phyloP scores from a whole-genome alignment of 2,797 vertebrate genomes.

The Danio kyathit region DNA sequence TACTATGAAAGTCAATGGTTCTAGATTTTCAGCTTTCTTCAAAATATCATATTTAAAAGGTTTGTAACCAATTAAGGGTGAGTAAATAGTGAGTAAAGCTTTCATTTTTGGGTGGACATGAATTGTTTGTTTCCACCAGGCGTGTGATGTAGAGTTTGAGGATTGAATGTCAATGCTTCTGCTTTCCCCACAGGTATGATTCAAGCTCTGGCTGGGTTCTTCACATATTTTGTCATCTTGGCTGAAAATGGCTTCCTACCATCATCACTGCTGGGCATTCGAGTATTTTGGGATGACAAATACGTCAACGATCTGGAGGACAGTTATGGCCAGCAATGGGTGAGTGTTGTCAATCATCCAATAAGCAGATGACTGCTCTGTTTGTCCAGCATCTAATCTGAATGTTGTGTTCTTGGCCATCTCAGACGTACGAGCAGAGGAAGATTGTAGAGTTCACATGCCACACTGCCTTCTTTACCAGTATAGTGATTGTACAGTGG shows the following conservation, averaged over 20 bases:
- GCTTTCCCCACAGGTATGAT: conserved; percentile 82
- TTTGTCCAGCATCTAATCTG: background rate
- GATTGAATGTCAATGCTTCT: background rate
- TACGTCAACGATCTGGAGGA: conserved; percentile 86
- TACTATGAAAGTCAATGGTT: too few relatives aligned
- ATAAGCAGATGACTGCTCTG: fast-evolving
- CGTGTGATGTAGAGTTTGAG: background rate
- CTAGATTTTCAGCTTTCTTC: too few relatives aligned
- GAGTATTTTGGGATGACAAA: conserved; percentile 86
- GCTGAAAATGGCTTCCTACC: conserved; percentile 89
- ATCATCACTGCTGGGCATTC: conserved; percentile 79
- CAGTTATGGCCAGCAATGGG: conserved; percentile 91
- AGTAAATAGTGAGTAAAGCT: too few relatives aligned
- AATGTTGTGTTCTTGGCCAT: conserved; percentile 1
- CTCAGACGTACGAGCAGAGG: conserved; percentile 88
- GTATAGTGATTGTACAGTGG: conserved; percentile 90
- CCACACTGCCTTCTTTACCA: conserved; percentile 89
- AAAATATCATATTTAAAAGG: too few relatives aligned
- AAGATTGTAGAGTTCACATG: conserved; percentile 92
- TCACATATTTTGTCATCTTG: conserved; percentile 90
- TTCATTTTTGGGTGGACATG: too few relatives aligned
- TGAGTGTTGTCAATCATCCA: conserved; percentile 66
- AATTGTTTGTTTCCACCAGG: background rate
- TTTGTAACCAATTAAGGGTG: too few relatives aligned
- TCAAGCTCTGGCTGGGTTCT: conserved; percentile 90